phyloP scores from a whole-genome alignment of 1,140 invertebrate genomes.

The Heterodera carotae region DNA sequence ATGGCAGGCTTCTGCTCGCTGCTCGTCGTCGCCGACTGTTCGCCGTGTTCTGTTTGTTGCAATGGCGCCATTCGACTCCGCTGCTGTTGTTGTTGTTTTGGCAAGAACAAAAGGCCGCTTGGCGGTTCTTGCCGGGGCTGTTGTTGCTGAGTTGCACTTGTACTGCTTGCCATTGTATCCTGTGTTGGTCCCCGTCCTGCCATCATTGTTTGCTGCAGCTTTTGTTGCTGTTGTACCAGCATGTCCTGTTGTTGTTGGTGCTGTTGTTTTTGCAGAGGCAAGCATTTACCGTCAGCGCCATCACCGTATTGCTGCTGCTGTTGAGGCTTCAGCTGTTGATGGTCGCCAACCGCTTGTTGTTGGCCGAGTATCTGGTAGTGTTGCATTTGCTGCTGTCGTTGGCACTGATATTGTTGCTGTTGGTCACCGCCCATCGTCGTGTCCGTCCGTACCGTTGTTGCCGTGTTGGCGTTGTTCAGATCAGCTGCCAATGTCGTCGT shows the following conservation, averaged over 20 bases:
- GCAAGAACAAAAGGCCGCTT: background rate
- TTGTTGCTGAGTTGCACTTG: background rate
- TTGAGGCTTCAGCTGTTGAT: too few relatives aligned
- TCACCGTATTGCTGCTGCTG: background rate
- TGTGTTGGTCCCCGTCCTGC: background rate
- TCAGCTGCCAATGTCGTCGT: background rate
- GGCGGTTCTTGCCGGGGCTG: background rate
- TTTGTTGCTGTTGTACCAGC: background rate
- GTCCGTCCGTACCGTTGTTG: background rate
- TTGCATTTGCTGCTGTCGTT: background rate
- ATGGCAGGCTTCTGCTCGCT: background rate
- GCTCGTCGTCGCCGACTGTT: background rate
- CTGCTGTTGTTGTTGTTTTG: background rate
- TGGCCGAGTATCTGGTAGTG: background rate
- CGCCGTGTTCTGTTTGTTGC: background rate
- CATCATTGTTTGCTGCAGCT: background rate
- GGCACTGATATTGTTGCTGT: background rate
- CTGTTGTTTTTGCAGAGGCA: background rate
- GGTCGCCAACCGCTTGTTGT: background rate
- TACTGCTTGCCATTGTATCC: constrained; percentile 3
- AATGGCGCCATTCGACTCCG: background rate
- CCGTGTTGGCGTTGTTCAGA: too few relatives aligned
- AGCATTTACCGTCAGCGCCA: background rate
- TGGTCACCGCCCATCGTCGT: background rate
- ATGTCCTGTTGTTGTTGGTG: background rate